Percentiles rank a stretch among this genome's conserved stretches.
phyloP scores from a whole-genome alignment of 2,797 vertebrate species.

The Crenichthys baileyi region DNA sequence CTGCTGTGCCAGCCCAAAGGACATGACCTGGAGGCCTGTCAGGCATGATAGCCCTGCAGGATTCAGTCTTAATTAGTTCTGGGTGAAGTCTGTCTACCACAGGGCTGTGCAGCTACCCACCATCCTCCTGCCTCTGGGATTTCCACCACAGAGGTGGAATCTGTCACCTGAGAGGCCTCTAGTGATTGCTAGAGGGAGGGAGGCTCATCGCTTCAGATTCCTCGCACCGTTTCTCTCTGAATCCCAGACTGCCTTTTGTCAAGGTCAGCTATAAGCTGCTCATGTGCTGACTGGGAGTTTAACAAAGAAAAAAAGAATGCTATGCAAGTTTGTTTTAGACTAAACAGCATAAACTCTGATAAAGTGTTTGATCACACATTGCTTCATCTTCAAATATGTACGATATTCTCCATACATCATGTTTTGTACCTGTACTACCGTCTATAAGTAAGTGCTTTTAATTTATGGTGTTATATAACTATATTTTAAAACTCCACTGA shows the following conservation, averaged over 20 bases:
- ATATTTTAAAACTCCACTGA: neutral
- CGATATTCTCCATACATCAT: neutral
- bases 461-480: neutral
- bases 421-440: neutral
- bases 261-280: conserved; percentile 2
- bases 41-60: neutral
- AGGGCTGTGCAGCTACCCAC: neutral
- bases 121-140: neutral
- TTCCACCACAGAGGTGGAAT: neutral
- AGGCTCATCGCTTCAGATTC: neutral
- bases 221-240: neutral
- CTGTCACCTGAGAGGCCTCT: neutral
- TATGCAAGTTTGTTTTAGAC: neutral
- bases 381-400: neutral
- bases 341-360: neutral
- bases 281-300: neutral
- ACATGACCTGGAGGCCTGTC: neutral
- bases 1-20: neutral
- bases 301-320: neutral
- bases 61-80: conserved; percentile 2
- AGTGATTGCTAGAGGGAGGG: neutral
- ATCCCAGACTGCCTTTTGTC: neutral
- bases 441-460: neutral
- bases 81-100: neutral
- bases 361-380: neutral